These are phyloP conservation scores for Leptatherina wallacei DNA, from an alignment of 2,797 vertebrate species.

Conservation along the genomic window DNA sequence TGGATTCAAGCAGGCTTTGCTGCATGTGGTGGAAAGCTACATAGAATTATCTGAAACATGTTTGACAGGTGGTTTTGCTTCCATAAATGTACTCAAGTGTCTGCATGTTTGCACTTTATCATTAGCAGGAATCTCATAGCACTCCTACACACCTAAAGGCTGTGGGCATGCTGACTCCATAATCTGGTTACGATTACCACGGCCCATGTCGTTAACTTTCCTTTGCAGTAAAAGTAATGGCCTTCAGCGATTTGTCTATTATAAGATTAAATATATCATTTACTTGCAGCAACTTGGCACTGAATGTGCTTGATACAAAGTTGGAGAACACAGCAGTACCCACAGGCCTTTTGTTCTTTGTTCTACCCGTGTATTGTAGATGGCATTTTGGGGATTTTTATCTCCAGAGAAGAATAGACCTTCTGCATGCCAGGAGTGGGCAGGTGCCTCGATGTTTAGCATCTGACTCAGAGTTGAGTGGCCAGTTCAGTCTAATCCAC, in stretches of 20 bases:
- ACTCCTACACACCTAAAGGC: constrained; percentile 10
- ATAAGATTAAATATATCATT: constrained; percentile 33
- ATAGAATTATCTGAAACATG: constrained; percentile 28
- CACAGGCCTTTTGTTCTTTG: constrained; percentile 60
- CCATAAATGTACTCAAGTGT: constrained; percentile 18
- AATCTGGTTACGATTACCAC: constrained; percentile 18
- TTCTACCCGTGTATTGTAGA: constrained; percentile 37
- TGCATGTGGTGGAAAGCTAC: constrained; percentile 18
- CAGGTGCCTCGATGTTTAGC: constrained; percentile 24
- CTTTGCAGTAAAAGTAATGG: background rate
- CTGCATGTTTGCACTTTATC: constrained; percentile 31
- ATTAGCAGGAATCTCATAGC: constrained; percentile 25
- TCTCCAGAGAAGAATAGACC: constrained; percentile 56
- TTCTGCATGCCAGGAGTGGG: constrained; percentile 53
- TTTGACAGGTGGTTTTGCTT: constrained; percentile 45
- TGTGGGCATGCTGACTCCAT: background rate
- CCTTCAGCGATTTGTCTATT: background rate
- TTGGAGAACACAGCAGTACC: constrained; percentile 19
- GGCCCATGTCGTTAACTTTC: constrained; percentile 5
- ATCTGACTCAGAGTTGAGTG: constrained; percentile 58
- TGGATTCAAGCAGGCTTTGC: constrained; percentile 5
- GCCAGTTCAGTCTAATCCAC: constrained; percentile 46
- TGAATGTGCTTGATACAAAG: constrained; percentile 18
- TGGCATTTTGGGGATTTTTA: constrained; percentile 61
- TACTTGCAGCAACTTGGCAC: constrained; percentile 32